A percentile compares a stretch with the other conserved stretches of the same genome.
Evolutionary conservation across 2,888 invertebrate species (phyloP).

Genomic region (Ectropis crepuscularia): DNA sequence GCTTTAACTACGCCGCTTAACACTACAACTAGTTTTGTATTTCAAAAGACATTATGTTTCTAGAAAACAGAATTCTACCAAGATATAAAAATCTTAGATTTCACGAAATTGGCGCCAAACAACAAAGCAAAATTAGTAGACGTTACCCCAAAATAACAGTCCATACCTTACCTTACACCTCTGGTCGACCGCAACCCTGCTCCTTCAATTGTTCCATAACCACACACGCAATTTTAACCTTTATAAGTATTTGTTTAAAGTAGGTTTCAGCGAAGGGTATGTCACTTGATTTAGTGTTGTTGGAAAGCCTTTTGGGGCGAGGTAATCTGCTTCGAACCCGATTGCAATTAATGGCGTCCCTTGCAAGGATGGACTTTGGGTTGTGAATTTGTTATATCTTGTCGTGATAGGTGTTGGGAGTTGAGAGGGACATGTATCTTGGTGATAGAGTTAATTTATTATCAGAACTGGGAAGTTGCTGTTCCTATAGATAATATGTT

Average conservation of each 20-base stretch:
- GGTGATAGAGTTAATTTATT: background rate
- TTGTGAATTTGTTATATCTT: conserved; percentile 50
- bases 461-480: background rate
- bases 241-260: conserved; percentile 48
- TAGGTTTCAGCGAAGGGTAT: conserved; percentile 48
- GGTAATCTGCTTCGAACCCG: conserved; percentile 75
- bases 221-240: conserved; percentile 48
- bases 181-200: conserved; percentile 61
- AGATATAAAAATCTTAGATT: too few species aligned
- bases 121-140: conserved; percentile 66
- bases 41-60: too few species aligned
- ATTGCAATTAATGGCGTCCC: conserved; percentile 78
- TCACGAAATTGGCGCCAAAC: conserved; percentile 47
- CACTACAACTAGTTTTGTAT: too few species aligned
- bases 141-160: conserved; percentile 68
- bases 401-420: conserved; percentile 30
- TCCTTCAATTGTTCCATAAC: conserved; percentile 64
- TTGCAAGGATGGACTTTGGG: conserved; percentile 52
- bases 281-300: conserved; percentile 65
- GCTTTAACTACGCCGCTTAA: too few species aligned
- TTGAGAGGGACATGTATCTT: background rate
- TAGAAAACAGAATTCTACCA: too few species aligned
- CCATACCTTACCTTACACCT: conserved; percentile 57
- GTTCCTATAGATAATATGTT: too few species aligned
- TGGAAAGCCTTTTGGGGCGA: conserved; percentile 67